Evolutionary conservation across 2,888 invertebrate genomes (phyloP).

Genomic region (Drosophila meridionalis): DNA sequence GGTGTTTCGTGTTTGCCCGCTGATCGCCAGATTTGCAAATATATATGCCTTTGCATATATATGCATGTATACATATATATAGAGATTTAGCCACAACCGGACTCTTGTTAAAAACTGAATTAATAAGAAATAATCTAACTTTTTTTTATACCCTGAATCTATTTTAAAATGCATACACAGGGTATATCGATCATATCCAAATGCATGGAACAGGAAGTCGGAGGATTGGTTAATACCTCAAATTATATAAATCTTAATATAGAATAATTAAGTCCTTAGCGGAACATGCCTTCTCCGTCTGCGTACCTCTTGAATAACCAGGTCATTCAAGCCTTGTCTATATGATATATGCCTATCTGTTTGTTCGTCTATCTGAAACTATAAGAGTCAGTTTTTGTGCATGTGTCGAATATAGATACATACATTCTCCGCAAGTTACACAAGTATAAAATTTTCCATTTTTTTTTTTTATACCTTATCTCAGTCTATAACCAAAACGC

Average conservation of each 20-base stretch:
- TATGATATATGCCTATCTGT: no score
- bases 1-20: conserved; percentile 26
- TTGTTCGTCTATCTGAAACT: no score
- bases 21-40: conserved; percentile 30
- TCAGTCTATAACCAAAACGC: no score
- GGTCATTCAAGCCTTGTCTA: no score
- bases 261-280: not conserved
- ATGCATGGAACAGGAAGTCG: not conserved
- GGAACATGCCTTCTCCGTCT: no score
- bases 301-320: no score
- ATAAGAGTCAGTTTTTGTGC: no score
- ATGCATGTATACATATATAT: not conserved
- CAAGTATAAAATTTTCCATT: no score
- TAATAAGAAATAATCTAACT: conserved; percentile 46
- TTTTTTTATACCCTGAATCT: conserved; percentile 1
- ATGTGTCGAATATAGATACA: no score
- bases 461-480: no score
- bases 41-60: conserved; percentile 8
- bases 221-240: not conserved
- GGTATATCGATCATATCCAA: not conserved
- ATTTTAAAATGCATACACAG: not conserved
- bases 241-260: not conserved
- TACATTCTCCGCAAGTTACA: no score
- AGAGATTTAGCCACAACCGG: conserved; percentile 24
- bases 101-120: conserved; percentile 40